Conservation (phyloP, 2,797 vertebrate genomes). For the Hozukius guyotensis region DNA sequence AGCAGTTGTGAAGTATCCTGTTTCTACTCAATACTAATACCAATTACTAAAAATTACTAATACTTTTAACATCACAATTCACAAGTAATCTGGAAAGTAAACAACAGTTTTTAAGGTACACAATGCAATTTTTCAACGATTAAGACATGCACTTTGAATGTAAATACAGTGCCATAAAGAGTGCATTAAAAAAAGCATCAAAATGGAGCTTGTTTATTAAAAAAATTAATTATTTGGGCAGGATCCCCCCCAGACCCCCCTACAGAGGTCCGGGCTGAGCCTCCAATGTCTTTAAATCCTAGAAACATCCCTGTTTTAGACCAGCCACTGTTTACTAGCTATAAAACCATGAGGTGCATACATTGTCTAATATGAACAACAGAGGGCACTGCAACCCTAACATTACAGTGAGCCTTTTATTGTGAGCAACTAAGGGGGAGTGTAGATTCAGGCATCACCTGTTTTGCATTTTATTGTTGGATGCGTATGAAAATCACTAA, state of each 20-base stretch:
- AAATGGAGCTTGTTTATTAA: background rate
- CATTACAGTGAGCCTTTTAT: background rate
- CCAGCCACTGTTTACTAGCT: background rate
- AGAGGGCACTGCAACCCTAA: conserved; percentile 43
- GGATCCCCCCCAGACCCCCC: no score
- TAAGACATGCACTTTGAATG: background rate
- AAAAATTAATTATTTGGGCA: no score
- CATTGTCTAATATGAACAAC: conserved; percentile 13
- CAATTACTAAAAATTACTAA: no score
- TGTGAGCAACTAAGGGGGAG: background rate
- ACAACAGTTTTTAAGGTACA: background rate
- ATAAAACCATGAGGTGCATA: background rate
- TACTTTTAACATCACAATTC: no score
- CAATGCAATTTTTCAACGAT: background rate
- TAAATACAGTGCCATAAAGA: no score
- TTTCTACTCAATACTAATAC: no score
- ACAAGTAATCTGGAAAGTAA: background rate
- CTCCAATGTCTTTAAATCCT: background rate
- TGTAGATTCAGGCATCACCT: background rate
- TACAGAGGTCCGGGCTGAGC: no score
- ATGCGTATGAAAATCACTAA: background rate
- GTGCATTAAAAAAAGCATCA: background rate
- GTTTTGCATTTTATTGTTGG: background rate
- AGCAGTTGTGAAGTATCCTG: no score
- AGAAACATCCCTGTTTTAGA: background rate